These are phyloP conservation scores for Dendroctonus valens DNA, from an alignment of 1,140 invertebrate species.

Conservation along the genomic window DNA sequence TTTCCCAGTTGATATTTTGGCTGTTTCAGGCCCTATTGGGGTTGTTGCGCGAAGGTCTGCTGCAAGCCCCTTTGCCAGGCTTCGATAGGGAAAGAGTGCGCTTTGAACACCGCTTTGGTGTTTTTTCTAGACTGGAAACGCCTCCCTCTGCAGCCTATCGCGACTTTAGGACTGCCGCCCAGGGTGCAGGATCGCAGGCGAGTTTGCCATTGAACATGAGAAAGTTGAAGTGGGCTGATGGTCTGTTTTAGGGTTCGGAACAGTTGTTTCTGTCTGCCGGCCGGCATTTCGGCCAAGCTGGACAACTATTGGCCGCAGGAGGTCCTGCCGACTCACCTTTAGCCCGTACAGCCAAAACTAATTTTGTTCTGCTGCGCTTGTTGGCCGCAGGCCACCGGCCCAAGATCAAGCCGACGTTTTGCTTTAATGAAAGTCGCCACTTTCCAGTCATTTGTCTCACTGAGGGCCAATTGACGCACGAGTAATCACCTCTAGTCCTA, in stretches of 20 bases:
- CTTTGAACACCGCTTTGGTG: conserved; percentile 90
- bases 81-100: conserved; percentile 93
- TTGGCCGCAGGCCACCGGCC: conserved; percentile 25
- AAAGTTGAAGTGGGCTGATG: neutral
- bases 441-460: conserved; percentile 30
- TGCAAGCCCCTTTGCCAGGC: conserved; percentile 75
- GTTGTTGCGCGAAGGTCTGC: conserved; percentile 67
- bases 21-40: conserved; percentile 66
- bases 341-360: conserved; percentile 23
- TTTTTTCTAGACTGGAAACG: conserved; percentile 81
- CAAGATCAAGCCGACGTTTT: conserved; percentile 24
- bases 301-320: conserved; percentile 23
- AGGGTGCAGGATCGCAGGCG: conserved; percentile 23
- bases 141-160: conserved; percentile 72
- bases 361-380: conserved; percentile 25
- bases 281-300: conserved; percentile 26
- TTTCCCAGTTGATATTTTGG: neutral
- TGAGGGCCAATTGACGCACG: conserved; percentile 24
- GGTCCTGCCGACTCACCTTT: conserved; percentile 19
- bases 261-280: conserved; percentile 26
- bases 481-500: neutral
- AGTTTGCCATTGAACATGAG: neutral
- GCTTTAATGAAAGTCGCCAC: conserved; percentile 27
- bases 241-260: conserved; percentile 20
- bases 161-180: conserved; percentile 25